Evolutionary conservation across 2,888 invertebrate species (phyloP).

Genomic region (Charanyca ferruginea): DNA sequence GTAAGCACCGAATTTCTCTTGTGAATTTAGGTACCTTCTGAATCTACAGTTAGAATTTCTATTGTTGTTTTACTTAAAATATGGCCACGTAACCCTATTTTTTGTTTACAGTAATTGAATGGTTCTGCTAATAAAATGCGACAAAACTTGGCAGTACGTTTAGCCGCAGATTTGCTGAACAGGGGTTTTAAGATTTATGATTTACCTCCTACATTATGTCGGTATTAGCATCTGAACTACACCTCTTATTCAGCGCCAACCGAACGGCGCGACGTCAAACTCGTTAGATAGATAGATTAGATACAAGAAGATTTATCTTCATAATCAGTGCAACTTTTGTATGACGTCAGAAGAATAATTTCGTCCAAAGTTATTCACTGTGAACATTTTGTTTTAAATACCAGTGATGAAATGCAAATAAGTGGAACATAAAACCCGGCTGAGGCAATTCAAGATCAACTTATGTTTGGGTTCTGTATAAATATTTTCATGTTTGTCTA

Average conservation of each 20-base stretch:
- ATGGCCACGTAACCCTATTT: too few species aligned
- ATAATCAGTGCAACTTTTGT: slow-evolving; percentile 36
- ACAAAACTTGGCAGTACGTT: slow-evolving; percentile 9
- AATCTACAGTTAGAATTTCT: too few species aligned
- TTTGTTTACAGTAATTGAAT: too few species aligned
- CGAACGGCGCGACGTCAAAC: slow-evolving; percentile 20
- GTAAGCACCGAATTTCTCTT: too few species aligned
- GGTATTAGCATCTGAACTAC: slow-evolving; percentile 24
- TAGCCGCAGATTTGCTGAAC: slow-evolving; percentile 35
- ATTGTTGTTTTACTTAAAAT: too few species aligned
- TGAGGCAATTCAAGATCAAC: slow-evolving; percentile 17
- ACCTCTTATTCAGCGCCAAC: slow-evolving; percentile 24
- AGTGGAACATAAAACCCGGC: slow-evolving; percentile 37
- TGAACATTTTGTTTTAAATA: slow-evolving; percentile 44
- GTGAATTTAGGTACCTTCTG: too few species aligned
- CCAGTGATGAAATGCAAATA: slow-evolving; percentile 52
- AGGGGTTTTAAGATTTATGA: slow-evolving; percentile 32
- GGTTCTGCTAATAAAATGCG: slow-evolving; percentile 8
- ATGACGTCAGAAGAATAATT: slow-evolving; percentile 56
- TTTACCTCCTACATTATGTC: slow-evolving; percentile 5
- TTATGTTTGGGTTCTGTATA: slow-evolving; percentile 20
- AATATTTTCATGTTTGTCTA: slow-evolving; percentile 17
- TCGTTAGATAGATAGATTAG: slow-evolving; percentile 18
- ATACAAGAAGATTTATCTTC: slow-evolving; percentile 28
- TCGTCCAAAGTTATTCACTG: slow-evolving; percentile 43